Conservation (phyloP, 2,888 invertebrate species). For the Apodemia mormo region DNA sequence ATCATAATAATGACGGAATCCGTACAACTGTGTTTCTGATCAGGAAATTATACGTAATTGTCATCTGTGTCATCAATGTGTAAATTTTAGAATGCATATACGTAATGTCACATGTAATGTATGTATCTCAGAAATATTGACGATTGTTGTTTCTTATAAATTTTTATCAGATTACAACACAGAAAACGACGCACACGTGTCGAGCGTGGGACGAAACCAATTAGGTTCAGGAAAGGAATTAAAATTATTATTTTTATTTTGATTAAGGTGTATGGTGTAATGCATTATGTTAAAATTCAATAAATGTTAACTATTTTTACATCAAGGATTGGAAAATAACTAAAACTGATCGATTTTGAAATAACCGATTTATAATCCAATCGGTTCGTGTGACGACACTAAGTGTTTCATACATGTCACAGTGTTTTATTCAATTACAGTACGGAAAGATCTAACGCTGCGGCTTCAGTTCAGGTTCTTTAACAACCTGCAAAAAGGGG, state of each 20-base stretch:
- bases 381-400: slow-evolving; percentile 33
- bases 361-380: slow-evolving; percentile 27
- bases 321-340: not conserved
- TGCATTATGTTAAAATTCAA: not conserved
- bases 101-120: too few relatives aligned
- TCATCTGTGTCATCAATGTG: too few relatives aligned
- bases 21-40: too few relatives aligned
- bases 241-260: not conserved
- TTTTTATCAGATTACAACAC: too few relatives aligned
- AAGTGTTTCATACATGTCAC: slow-evolving; percentile 52
- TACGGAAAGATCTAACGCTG: slow-evolving; percentile 97
- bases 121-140: too few relatives aligned
- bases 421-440: slow-evolving; percentile 85
- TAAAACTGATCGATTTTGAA: slow-evolving; percentile 32
- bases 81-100: too few relatives aligned
- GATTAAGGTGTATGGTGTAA: not conserved
- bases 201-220: too few relatives aligned
- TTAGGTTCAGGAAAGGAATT: too few relatives aligned
- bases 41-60: too few relatives aligned
- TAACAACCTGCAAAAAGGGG: slow-evolving; percentile 94
- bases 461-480: slow-evolving; percentile 97
- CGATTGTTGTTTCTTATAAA: too few relatives aligned
- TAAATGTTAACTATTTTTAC: not conserved
- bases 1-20: too few relatives aligned
- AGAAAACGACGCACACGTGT: too few relatives aligned